Base-by-base conservation (phyloP, 2,113 vertebrate species). In the Toxotes chatareus region DNA sequence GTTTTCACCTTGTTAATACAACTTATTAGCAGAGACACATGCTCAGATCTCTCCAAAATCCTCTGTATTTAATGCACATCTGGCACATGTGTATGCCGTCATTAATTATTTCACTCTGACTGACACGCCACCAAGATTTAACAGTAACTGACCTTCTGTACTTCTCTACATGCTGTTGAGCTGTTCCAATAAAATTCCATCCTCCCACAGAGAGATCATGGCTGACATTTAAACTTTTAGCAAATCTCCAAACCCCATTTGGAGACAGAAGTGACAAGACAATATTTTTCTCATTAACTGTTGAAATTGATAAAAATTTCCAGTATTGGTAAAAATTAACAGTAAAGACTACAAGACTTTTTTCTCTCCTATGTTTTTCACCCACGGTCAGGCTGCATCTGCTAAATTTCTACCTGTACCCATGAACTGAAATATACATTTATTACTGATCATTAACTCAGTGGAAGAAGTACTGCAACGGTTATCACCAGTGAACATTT, bases 201-300 rank as follows among this genome's bases (percentile, higher is more conserved):
- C n/a, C 32, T 73, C 62, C 32, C 27, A 42, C 53, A 61, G 51
- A 70, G 38, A 53, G 49, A 53, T 53, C 49, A n/a, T 53, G 21
- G 49, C 60, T 62, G 36, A 23, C 62, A 44, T 64, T 23, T 46
- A 27, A 64, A 64, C 62, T 27, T 44, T 27, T 44, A 4, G n/a
- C 21, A 23, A 44, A 44, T 44, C 12, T 27, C 62, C 13, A 64
- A 64, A 44, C 12, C 21, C 62, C n/a, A 46, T 44, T 44, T 23
- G 21, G 13, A 63, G 12, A 42, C 9, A 1, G 7, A 8, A 53
- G 19, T 53, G 49, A 9, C 49, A 8, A 53, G 2, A 53, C 49
- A 53, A n/a, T 53, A 7, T 53, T 53, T 47, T 47, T 47, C 14
- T 47, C 46, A 6, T 4, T 17, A 47, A 47, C 46, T 47, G 46